Evolutionary conservation across 2,113 vertebrate genomes (phyloP).

Genomic region (Trichomycterus rosablanca): DNA sequence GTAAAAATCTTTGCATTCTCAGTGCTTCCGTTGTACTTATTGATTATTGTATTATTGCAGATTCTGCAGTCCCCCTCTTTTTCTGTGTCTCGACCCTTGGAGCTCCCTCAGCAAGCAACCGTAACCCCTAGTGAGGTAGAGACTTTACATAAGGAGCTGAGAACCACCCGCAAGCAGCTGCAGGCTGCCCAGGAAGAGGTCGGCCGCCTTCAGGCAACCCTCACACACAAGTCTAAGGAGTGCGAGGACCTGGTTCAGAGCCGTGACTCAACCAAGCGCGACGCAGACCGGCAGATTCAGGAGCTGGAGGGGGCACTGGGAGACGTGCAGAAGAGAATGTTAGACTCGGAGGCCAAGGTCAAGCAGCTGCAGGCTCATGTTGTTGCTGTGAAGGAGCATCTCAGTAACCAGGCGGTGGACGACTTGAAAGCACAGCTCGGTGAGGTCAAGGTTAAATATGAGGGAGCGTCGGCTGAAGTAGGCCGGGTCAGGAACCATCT

Average conservation of each 20-base stretch:
- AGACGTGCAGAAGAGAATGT: conserved; percentile 96
- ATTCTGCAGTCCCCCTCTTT: conserved; percentile 61
- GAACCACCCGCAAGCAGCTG: conserved; percentile 66
- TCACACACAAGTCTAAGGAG: conserved; percentile 75
- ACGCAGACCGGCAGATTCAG: conserved; percentile 83
- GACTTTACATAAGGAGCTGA: conserved; percentile 71
- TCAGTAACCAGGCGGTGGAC: conserved; percentile 66
- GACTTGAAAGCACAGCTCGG: conserved; percentile 83
- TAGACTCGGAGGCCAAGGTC: conserved; percentile 92
- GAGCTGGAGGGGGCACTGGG: conserved; percentile 88
- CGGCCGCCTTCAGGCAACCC: conserved; percentile 70
- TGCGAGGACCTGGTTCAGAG: conserved; percentile 74
- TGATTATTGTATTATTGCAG: conserved; percentile 35
- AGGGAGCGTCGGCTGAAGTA: conserved; percentile 87
- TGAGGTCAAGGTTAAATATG: conserved; percentile 85
- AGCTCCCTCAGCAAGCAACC: conserved; percentile 60
- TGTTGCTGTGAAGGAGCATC: conserved; percentile 87
- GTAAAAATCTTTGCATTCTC: too few species aligned
- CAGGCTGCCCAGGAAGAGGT: conserved; percentile 75
- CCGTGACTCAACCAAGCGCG: conserved; percentile 74
- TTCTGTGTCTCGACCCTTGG: conserved; percentile 75
- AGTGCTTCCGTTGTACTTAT: too few species aligned
- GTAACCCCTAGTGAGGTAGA: conserved; percentile 65
- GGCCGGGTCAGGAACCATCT: conserved; percentile 85
- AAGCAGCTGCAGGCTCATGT: conserved; percentile 95